Evolutionary conservation across 2,888 invertebrate genomes (phyloP).

Genomic region (Stomorhina lunata): DNA sequence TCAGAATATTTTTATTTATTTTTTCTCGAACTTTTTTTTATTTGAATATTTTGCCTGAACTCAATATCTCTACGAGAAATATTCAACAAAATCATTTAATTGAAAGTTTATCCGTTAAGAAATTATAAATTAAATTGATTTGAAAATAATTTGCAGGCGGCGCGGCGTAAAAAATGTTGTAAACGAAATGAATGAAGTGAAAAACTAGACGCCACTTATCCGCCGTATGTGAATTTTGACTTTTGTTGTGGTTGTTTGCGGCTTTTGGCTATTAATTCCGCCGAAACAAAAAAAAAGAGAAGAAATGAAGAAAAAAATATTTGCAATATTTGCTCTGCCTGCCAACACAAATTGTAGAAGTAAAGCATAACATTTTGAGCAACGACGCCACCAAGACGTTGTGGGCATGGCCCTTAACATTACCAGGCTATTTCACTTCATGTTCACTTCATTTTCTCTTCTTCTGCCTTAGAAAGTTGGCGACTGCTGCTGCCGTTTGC

Average conservation of each 20-base stretch:
- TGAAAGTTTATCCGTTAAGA: slow-evolving; percentile 60
- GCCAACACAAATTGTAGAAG: slow-evolving; percentile 30
- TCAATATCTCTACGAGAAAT: background rate
- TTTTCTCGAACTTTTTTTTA: background rate
- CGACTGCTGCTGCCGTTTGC: background rate
- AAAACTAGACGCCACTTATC: slow-evolving; percentile 63
- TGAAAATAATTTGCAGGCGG: slow-evolving; percentile 44
- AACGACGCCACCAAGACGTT: slow-evolving; percentile 71
- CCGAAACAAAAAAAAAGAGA: background rate
- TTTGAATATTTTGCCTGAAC: slow-evolving; percentile 42
- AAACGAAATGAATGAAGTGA: slow-evolving; percentile 39
- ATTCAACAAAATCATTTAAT: slow-evolving; percentile 52
- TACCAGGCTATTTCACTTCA: slow-evolving; percentile 29
- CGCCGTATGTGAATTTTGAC: slow-evolving; percentile 35
- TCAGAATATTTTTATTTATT: background rate
- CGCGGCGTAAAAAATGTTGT: background rate
- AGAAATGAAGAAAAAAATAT: too few species aligned
- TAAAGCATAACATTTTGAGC: slow-evolving; percentile 47
- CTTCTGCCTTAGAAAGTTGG: slow-evolving; percentile 21
- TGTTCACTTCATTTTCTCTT: background rate
- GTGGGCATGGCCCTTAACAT: slow-evolving; percentile 71
- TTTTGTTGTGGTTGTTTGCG: slow-evolving; percentile 14
- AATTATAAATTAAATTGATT: slow-evolving; percentile 65
- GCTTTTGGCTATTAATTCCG: background rate
- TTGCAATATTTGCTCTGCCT: slow-evolving; percentile 5